Evolutionary conservation across 2,113 vertebrate genomes (phyloP), one percentile per base, ranked within the genome.

Genomic region (Notarius quadriscutis): DNA sequence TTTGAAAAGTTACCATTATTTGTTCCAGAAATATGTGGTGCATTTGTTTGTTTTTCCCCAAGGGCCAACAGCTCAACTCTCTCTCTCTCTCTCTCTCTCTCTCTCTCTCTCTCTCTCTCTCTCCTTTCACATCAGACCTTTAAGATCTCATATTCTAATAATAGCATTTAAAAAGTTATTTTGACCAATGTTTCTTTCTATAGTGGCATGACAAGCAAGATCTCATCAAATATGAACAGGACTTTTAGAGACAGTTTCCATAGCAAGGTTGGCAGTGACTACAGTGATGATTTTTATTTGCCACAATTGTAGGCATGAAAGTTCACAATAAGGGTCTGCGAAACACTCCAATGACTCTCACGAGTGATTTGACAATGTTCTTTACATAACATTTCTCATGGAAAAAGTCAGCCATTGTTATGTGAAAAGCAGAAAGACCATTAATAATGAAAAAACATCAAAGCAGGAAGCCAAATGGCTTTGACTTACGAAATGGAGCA

Each of bases 51-150:
- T 63, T 55, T 63, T 27, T 81, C 84, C 72, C 85, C 58, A 60
- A 78, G 78, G 85, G 77, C 89, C 41, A 85, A 82, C 25, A 81
- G 63, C 12, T 65, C 55, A 58, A 25, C 48, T 72, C 30, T 84
- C 15, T 67, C 25, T 67, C 34, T 34, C 34, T 34, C 62, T 63
- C 62, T 63, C 62, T 63, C 62, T 65, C 57, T 10, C 63, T 6
- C 17, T 55, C 63, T 84, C 50, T 74, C 30, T 63, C 62, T 63
- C 62, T 65, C 57, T 10, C 63, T 6, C 17, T 55, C 63, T 84
- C 50, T 74, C 30, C 8, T 8, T 48, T 79, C 6, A 41, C 48
- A 57, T 74, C n/a, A 87, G 69, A 83, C n/a, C 34, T 53, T 82
- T 57, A 62, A 62, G 10, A 15, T 34, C 71, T 15, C 15, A 12